Conservation (phyloP, 2,113 vertebrate genomes). For the Rhynchomys soricoides region DNA sequence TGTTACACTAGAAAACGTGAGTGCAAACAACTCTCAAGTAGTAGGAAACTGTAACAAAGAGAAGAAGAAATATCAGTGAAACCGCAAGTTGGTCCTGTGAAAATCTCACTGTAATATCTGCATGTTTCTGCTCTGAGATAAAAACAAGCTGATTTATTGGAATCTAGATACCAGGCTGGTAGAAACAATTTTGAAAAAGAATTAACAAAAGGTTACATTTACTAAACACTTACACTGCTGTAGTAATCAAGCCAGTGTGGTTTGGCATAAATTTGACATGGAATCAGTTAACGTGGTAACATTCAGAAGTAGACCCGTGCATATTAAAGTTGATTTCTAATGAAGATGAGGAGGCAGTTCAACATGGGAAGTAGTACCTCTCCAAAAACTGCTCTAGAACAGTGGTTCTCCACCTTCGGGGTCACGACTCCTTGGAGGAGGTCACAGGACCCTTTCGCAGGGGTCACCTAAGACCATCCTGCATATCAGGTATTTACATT, state of each 20-base stretch:
- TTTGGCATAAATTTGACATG: not conserved
- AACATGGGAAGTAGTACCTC: constrained; percentile 12
- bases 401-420: not conserved
- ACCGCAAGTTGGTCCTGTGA: not conserved
- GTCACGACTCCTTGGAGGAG: not conserved
- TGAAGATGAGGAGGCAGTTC: constrained; percentile 26
- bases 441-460: not conserved
- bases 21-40: not conserved
- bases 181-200: not conserved
- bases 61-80: not conserved
- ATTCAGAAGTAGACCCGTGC: not conserved
- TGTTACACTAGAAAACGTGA: not conserved
- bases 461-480: not conserved
- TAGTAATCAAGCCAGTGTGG: not conserved
- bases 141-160: not conserved
- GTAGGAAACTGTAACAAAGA: not conserved
- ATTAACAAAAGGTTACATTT: constrained; percentile 3
- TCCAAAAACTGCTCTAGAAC: constrained; percentile 33
- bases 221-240: not conserved
- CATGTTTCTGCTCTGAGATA: not conserved
- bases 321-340: constrained; percentile 43
- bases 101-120: not conserved
- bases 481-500: not conserved
- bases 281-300: not conserved
- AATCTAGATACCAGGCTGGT: not conserved